phyloP scores from a whole-genome alignment of 92 coral and sea anemone species.

The Meandrina meandrites region DNA sequence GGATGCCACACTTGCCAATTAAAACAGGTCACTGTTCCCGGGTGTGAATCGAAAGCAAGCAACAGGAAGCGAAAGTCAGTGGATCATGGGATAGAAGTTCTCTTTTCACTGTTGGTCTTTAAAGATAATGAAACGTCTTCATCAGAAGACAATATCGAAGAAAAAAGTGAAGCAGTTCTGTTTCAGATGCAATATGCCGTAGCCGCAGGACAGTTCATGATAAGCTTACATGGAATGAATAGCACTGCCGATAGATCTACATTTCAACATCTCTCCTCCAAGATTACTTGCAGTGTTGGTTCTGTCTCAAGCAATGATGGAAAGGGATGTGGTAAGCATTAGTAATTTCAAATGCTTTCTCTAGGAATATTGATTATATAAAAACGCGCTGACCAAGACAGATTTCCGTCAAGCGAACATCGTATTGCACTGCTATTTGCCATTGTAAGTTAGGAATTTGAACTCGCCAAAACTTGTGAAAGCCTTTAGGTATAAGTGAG shows the following conservation, averaged over 20 bases:
- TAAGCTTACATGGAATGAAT: not conserved
- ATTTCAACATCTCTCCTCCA: slow-evolving; percentile 4
- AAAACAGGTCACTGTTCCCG: slow-evolving; percentile 30
- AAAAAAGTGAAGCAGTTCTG: slow-evolving; percentile 50
- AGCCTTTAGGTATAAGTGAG: too few relatives aligned
- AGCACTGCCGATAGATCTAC: slow-evolving; percentile 26
- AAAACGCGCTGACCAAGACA: too few relatives aligned
- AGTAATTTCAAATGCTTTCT: too few relatives aligned
- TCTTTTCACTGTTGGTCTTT: slow-evolving; percentile 11
- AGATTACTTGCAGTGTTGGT: not conserved
- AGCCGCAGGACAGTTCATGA: slow-evolving; percentile 36
- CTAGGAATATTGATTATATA: too few relatives aligned
- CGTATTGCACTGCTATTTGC: too few relatives aligned
- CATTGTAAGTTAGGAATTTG: too few relatives aligned
- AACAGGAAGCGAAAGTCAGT: slow-evolving; percentile 10
- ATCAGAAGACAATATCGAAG: not conserved
- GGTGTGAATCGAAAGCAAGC: slow-evolving; percentile 3
- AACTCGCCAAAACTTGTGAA: too few relatives aligned
- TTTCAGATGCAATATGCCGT: slow-evolving; percentile 48
- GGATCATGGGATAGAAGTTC: not conserved
- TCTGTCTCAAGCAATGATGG: not conserved
- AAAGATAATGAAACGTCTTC: not conserved
- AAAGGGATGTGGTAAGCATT: not conserved
- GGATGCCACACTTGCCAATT: slow-evolving; percentile 41
- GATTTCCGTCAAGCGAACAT: too few relatives aligned